Evolutionary conservation across 2,888 invertebrate species (phyloP).

Genomic region (Zonitis immaculata): DNA sequence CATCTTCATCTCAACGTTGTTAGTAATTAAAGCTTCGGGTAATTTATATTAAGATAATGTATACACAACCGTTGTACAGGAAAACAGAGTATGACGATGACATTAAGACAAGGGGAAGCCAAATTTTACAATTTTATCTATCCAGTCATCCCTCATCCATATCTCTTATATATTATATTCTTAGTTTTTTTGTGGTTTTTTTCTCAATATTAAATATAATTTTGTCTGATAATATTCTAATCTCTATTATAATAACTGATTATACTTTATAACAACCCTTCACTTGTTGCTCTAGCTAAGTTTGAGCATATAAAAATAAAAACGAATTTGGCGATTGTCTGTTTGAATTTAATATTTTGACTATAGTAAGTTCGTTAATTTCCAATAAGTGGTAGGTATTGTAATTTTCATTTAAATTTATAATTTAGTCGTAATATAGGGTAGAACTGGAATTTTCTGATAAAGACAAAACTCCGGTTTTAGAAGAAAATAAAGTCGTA

Average conservation of each 20-base stretch:
- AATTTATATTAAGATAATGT: conserved; percentile 37
- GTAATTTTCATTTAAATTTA: too few relatives aligned
- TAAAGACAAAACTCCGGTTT: conserved; percentile 6
- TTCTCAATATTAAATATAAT: not conserved
- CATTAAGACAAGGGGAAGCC: conserved; percentile 23
- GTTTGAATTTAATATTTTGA: too few relatives aligned
- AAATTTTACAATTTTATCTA: conserved; percentile 20
- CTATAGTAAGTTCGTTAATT: too few relatives aligned
- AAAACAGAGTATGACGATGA: conserved; percentile 20
- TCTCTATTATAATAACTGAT: not conserved
- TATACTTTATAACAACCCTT: not conserved
- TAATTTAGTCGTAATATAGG: too few relatives aligned
- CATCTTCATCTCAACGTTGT: conserved; percentile 30
- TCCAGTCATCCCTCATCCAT: not conserved
- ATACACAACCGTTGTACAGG: conserved; percentile 29
- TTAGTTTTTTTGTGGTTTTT: not conserved
- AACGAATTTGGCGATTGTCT: not conserved
- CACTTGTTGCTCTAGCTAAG: not conserved
- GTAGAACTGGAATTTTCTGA: not conserved
- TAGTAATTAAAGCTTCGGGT: conserved; percentile 35
- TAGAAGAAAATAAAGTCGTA: conserved; percentile 10
- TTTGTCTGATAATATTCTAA: not conserved
- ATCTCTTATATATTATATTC: not conserved
- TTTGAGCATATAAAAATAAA: not conserved
- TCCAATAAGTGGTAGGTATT: too few relatives aligned